phyloP scores from a whole-genome alignment of 2,113 vertebrate species.

The Pachypanchax playfairii region DNA sequence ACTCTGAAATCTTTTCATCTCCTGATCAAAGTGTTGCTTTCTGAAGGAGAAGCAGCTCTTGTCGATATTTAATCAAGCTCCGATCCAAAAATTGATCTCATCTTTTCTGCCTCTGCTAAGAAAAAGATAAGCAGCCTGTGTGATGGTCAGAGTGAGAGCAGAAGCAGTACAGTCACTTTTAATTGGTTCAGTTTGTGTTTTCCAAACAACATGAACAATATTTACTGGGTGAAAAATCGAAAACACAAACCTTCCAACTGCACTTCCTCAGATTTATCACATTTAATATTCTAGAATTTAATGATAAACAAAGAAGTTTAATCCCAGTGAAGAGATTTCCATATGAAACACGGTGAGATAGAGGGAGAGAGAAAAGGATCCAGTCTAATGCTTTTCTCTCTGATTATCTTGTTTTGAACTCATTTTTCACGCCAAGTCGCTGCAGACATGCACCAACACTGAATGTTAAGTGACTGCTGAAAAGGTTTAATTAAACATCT shows the following conservation, averaged over 20 bases:
- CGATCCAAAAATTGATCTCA: slow-evolving; percentile 63
- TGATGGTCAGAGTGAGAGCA: slow-evolving; percentile 2
- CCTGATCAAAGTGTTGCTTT: slow-evolving; percentile 47
- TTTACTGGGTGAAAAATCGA: no score
- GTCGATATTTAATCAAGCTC: slow-evolving; percentile 71
- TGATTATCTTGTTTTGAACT: slow-evolving; percentile 16
- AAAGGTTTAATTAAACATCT: slow-evolving; percentile 20
- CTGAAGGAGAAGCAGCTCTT: slow-evolving; percentile 17
- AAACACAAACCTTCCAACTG: no score
- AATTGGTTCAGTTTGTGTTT: no score
- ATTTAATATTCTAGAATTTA: no score
- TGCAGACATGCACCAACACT: not conserved
- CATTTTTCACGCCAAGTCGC: not conserved
- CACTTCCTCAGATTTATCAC: no score
- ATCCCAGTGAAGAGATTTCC: not conserved
- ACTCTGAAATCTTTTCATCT: slow-evolving; percentile 56
- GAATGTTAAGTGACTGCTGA: slow-evolving; percentile 15
- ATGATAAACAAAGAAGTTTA: not conserved
- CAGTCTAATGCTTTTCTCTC: not conserved
- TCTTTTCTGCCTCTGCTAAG: slow-evolving; percentile 29
- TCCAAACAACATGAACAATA: no score
- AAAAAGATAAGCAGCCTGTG: slow-evolving; percentile 38
- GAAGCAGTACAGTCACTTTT: no score
- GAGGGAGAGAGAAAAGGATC: not conserved
- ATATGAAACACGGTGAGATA: not conserved